Percentiles rank a stretch among this genome's conserved stretches.
Evolutionary conservation across 2,113 vertebrate genomes (phyloP).

Genomic region (Phainopepla nitens): DNA sequence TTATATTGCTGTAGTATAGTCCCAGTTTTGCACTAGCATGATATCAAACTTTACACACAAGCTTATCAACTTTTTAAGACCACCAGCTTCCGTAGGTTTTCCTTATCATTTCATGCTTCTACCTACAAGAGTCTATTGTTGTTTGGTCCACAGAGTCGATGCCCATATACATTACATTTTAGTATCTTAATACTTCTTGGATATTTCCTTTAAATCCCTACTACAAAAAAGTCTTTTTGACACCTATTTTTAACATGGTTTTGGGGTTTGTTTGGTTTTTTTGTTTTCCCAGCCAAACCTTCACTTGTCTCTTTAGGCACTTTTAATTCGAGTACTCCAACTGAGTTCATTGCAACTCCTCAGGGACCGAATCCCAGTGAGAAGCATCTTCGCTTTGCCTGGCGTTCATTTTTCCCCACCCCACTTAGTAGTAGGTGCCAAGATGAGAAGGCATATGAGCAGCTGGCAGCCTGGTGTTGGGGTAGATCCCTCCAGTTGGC

Average conservation of each 20-base stretch:
- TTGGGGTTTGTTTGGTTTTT: neutral
- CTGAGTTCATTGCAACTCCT: conserved; percentile 36
- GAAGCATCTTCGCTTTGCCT: conserved; percentile 13
- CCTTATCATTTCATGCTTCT: conserved; percentile 45
- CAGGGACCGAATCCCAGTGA: neutral
- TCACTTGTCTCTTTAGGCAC: conserved; percentile 67
- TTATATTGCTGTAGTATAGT: conserved; percentile 60
- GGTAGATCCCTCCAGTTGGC: conserved; percentile 83
- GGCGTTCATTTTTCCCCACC: neutral
- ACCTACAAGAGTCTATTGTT: conserved; percentile 61
- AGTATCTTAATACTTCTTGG: conserved; percentile 64
- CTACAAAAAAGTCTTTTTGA: conserved; percentile 50
- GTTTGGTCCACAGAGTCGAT: conserved; percentile 53
- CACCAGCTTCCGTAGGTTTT: conserved; percentile 33
- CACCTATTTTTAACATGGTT: neutral
- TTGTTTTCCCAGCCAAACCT: conserved; percentile 11
- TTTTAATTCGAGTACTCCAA: conserved; percentile 55
- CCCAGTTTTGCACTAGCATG: conserved; percentile 48
- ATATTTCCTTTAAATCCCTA: conserved; percentile 45
- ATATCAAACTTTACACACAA: conserved; percentile 51
- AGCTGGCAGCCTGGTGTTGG: conserved; percentile 81
- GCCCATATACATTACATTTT: conserved; percentile 50
- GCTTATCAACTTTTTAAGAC: conserved; percentile 51
- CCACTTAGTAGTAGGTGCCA: conserved; percentile 84
- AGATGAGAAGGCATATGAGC: conserved; percentile 87